Evolutionary conservation across 1,140 invertebrate species (phyloP).

Genomic region (Zaprionus ghesquierei): DNA sequence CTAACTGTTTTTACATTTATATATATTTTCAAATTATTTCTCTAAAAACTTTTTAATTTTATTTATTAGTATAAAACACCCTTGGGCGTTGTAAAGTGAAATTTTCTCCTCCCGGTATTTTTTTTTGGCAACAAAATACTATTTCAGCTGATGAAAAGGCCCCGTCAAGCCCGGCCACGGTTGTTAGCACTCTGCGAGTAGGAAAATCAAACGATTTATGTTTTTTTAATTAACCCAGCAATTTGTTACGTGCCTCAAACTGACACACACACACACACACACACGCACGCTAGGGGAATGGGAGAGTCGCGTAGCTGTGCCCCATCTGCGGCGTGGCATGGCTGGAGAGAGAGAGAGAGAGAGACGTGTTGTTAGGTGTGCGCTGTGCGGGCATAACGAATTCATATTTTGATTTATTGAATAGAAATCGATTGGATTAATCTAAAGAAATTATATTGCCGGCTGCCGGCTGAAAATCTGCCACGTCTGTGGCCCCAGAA

Average conservation of each 20-base stretch:
- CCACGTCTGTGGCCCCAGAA: conserved; percentile 4
- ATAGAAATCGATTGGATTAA: conserved; percentile 82
- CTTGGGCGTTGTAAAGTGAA: conserved; percentile 34
- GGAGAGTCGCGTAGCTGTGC: conserved; percentile 7
- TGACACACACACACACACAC: conserved; percentile 39
- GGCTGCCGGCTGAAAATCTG: conserved; percentile 27
- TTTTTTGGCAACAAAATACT: conserved; percentile 45
- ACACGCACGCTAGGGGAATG: not conserved
- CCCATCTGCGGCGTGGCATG: conserved; percentile 10
- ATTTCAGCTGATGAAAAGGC: conserved; percentile 65
- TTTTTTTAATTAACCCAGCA: conserved; percentile 82
- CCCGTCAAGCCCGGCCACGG: conserved; percentile 53
- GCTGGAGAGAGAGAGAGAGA: not conserved
- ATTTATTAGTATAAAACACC: not conserved
- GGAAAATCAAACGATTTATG: conserved; percentile 80
- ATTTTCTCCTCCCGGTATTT: conserved; percentile 20
- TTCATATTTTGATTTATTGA: conserved; percentile 82
- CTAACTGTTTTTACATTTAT: not conserved
- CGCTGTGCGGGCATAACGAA: conserved; percentile 66
- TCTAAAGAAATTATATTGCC: conserved; percentile 81
- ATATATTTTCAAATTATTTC: not conserved
- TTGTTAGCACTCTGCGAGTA: conserved; percentile 48
- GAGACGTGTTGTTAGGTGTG: conserved; percentile 42
- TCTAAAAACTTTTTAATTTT: not conserved
- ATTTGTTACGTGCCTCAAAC: conserved; percentile 82